Evolutionary conservation across 2,797 vertebrate species (phyloP).

Genomic region (Miichthys miiuy): DNA sequence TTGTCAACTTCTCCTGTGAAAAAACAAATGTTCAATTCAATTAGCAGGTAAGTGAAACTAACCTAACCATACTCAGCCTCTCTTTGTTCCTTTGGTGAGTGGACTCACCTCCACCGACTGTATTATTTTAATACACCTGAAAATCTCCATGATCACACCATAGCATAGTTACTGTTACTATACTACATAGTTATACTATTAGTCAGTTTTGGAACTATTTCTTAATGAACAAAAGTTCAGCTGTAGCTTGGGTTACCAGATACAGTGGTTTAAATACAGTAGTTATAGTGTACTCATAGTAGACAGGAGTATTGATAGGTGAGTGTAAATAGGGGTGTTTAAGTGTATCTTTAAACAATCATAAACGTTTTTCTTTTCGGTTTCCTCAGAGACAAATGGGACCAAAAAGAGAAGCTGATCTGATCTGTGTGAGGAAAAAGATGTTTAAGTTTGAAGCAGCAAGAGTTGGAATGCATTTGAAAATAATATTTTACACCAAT

Average conservation of each 20-base stretch:
- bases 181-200: no score
- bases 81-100: background rate
- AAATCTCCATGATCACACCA: background rate
- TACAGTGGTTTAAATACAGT: background rate
- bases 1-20: background rate
- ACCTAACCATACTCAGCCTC: no score
- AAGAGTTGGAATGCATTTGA: background rate
- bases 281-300: no score
- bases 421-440: background rate
- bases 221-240: background rate
- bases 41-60: background rate
- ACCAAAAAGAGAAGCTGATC: background rate
- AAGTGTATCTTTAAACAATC: background rate
- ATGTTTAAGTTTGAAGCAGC: background rate
- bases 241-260: background rate
- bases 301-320: background rate
- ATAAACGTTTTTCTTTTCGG: background rate
- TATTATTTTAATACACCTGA: background rate
- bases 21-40: background rate
- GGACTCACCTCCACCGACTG: background rate
- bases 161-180: background rate
- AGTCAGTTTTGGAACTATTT: background rate
- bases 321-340: background rate
- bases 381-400: background rate
- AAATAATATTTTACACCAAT: background rate